Conservation (phyloP, 2,113 vertebrate genomes). For the Alligator mississippiensis region DNA sequence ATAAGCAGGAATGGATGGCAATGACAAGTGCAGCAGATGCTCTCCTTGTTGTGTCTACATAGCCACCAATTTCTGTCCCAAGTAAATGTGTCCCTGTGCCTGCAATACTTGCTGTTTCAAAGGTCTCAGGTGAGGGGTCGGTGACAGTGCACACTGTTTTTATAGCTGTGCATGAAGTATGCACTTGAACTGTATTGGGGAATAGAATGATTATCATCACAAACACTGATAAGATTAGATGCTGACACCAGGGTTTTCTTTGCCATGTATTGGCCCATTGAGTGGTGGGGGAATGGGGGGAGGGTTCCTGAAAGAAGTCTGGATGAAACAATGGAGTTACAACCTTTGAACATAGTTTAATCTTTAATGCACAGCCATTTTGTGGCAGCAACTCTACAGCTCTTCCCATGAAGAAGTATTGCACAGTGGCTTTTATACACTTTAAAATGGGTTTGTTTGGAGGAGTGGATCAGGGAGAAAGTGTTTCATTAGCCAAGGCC, state of each 20-base stretch:
- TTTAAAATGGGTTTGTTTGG: no score
- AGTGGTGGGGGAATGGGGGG: background rate
- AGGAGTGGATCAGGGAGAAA: no score
- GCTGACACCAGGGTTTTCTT: conserved; percentile 12
- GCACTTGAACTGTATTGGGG: background rate
- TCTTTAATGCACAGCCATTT: no score
- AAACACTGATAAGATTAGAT: background rate
- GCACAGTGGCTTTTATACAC: no score
- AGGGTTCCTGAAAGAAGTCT: no score
- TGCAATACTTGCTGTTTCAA: conserved; percentile 32
- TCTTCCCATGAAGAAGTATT: no score
- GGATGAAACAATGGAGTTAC: no score
- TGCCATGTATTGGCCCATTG: background rate
- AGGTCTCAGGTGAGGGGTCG: background rate
- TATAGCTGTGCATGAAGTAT: background rate
- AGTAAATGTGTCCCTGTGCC: background rate
- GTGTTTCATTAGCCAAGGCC: no score
- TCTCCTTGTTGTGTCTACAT: background rate
- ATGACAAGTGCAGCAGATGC: background rate
- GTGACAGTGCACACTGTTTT: background rate
- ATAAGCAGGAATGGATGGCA: background rate
- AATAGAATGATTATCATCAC: background rate
- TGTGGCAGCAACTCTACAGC: no score
- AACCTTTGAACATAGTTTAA: no score
- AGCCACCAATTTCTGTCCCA: background rate